Conservation (phyloP, 2,113 vertebrate species). For the Scomber japonicus region DNA sequence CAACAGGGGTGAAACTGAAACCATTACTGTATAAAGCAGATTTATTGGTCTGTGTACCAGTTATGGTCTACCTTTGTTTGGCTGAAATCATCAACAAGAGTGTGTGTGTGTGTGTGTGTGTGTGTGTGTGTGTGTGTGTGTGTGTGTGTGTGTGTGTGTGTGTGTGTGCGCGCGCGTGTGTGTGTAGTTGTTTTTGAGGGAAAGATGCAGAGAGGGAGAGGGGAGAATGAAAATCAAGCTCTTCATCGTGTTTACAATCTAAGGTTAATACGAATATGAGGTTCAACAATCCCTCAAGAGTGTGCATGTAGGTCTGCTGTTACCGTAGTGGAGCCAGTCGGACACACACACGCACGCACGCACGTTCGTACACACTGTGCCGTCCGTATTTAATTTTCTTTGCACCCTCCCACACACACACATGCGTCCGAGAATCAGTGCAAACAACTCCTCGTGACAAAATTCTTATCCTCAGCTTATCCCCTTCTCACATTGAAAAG, state of each 20-base stretch:
- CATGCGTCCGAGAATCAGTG: slow-evolving; percentile 11
- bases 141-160: too few relatives aligned
- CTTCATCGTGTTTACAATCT: slow-evolving; percentile 51
- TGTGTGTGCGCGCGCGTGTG: too few relatives aligned
- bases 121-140: not conserved
- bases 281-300: slow-evolving; percentile 57
- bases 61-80: slow-evolving; percentile 55
- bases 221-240: slow-evolving; percentile 41
- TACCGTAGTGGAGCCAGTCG: slow-evolving; percentile 34
- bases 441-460: slow-evolving; percentile 24
- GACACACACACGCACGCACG: slow-evolving; percentile 13
- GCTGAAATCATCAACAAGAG: slow-evolving; percentile 32
- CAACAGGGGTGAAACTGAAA: slow-evolving; percentile 54
- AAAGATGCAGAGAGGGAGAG: not conserved
- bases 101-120: not conserved
- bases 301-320: slow-evolving; percentile 34
- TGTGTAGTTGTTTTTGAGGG: too few relatives aligned
- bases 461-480: slow-evolving; percentile 39
- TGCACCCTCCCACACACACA: slow-evolving; percentile 19
- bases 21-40: slow-evolving; percentile 50
- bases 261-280: slow-evolving; percentile 67
- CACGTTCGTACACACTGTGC: not conserved
- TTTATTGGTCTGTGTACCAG: slow-evolving; percentile 57
- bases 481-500: slow-evolving; percentile 32
- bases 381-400: slow-evolving; percentile 13